phyloP scores from a whole-genome alignment of 2,888 invertebrate species.

The Stenodema calcarata region DNA sequence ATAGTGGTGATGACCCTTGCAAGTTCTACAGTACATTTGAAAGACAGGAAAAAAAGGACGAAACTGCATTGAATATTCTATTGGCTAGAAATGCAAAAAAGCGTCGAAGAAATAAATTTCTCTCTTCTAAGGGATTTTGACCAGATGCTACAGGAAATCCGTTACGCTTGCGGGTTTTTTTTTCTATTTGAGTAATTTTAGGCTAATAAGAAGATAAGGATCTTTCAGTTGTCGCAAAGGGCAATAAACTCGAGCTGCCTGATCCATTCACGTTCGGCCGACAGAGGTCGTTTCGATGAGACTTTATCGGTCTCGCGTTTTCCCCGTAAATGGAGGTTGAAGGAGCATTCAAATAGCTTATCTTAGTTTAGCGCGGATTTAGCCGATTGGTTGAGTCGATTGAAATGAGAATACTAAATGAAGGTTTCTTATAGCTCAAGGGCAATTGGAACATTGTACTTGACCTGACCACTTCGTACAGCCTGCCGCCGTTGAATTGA shows the following conservation, averaged over 20 bases:
- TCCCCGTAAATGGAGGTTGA: not conserved
- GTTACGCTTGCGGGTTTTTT: not conserved
- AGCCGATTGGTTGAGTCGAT: too few relatives aligned
- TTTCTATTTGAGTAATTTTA: not conserved
- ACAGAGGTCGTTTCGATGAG: not conserved
- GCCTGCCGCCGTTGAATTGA: too few relatives aligned
- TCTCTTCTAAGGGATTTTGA: not conserved
- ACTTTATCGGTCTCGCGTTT: not conserved
- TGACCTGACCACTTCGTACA: too few relatives aligned
- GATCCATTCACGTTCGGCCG: not conserved
- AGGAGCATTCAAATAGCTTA: not conserved
- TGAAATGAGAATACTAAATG: too few relatives aligned
- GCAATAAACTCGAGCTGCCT: not conserved
- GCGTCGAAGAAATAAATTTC: not conserved
- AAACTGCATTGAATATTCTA: not conserved
- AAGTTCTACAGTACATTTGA: not conserved
- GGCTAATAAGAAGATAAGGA: not conserved
- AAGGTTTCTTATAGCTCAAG: too few relatives aligned
- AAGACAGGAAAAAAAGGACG: not conserved
- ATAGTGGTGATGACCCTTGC: not conserved
- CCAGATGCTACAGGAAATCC: not conserved
- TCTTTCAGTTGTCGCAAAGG: not conserved
- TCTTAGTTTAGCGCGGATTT: not conserved
- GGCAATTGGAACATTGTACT: too few relatives aligned
- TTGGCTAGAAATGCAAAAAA: not conserved